Conservation (phyloP, 2,797 vertebrate species). For the Trematomus bernacchii region DNA sequence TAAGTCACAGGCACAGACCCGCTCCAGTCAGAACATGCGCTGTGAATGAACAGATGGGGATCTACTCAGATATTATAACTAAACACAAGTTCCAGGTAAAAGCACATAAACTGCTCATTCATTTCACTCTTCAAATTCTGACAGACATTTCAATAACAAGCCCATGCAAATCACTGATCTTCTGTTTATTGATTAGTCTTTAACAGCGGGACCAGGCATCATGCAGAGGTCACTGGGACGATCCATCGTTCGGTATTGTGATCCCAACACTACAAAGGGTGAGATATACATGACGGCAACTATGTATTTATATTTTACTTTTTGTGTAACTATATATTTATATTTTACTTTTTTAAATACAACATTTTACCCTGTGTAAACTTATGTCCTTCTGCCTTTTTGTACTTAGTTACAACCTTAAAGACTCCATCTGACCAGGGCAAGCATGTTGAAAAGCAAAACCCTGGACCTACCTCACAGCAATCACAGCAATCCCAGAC, state of each 20-base stretch:
- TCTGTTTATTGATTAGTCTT: conserved; percentile 72
- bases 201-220: conserved; percentile 46
- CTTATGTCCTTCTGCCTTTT: conserved; percentile 5
- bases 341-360: not conserved
- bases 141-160: not conserved
- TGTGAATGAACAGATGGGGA: conserved; percentile 69
- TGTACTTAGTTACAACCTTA: conserved; percentile 76
- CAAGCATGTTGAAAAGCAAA: conserved; percentile 68
- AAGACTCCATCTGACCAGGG: conserved; percentile 69
- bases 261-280: conserved; percentile 85
- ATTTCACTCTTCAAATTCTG: not conserved
- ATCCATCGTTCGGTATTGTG: conserved; percentile 66
- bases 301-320: not conserved
- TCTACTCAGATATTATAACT: conserved; percentile 81
- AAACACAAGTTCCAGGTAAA: conserved; percentile 76
- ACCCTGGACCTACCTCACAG: conserved; percentile 65
- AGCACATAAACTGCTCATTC: not conserved
- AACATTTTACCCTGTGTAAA: not conserved
- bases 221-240: conserved; percentile 79
- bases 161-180: not conserved
- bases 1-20: conserved; percentile 31
- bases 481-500: conserved; percentile 69
- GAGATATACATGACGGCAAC: conserved; percentile 27
- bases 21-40: conserved; percentile 63
- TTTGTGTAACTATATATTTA: not conserved